Percentiles rank a stretch among this genome's conserved stretches.
phyloP scores from a whole-genome alignment of 2,888 invertebrate genomes.

The Lapara coniferarum region DNA sequence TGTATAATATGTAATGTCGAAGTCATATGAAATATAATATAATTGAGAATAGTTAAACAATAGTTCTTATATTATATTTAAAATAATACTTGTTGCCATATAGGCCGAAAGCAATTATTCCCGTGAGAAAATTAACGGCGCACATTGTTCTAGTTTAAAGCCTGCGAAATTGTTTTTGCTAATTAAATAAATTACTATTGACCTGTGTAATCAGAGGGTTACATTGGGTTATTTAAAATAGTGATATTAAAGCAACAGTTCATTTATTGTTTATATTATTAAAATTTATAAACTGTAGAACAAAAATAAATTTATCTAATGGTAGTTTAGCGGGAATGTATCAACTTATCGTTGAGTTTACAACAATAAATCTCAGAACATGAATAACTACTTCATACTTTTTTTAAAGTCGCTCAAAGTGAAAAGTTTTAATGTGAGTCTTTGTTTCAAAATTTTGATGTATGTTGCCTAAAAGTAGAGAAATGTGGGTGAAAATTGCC shows the following conservation, averaged over 20 bases:
- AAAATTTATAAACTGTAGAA: not conserved
- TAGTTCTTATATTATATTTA: not conserved
- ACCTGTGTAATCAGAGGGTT: not conserved
- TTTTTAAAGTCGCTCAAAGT: too few species aligned
- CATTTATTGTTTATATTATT: not conserved
- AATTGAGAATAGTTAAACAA: not conserved
- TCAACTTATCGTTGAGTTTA: too few species aligned
- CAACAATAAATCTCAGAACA: too few species aligned
- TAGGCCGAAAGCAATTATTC: not conserved
- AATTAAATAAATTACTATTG: not conserved
- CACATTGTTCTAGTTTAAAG: not conserved
- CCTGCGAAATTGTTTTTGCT: constrained; percentile 1
- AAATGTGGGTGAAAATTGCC: too few species aligned
- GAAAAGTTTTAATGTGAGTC: too few species aligned
- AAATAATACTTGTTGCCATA: not conserved
- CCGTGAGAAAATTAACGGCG: not conserved
- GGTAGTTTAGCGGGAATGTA: too few species aligned
- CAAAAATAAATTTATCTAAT: too few species aligned
- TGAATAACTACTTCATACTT: too few species aligned
- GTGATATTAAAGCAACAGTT: not conserved
- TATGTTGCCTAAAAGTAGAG: too few species aligned
- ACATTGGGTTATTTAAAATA: not conserved
- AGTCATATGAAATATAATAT: not conserved
- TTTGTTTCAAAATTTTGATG: too few species aligned
- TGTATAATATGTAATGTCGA: too few species aligned